phyloP scores from a whole-genome alignment of 2,113 vertebrate genomes.

The Pseudorectes ferrugineus region DNA sequence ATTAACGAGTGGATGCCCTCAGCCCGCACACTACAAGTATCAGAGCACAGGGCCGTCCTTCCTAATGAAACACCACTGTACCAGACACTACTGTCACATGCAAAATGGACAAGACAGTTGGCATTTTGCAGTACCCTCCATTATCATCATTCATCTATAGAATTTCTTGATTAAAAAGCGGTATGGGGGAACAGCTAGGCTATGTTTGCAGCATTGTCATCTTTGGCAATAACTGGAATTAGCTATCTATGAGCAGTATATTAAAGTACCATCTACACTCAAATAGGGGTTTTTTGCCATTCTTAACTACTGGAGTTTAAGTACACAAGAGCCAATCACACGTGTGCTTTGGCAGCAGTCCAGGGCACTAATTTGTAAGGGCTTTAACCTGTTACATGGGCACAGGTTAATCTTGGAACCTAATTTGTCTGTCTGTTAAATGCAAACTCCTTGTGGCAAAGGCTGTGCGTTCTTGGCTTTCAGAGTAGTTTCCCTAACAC shows the following conservation, averaged over 20 bases:
- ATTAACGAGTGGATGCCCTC: not conserved
- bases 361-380: conserved; percentile 21
- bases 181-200: not conserved
- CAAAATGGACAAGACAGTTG: not conserved
- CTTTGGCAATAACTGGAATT: not conserved
- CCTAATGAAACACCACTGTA: not conserved
- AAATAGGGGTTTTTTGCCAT: not conserved
- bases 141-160: not conserved
- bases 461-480: not conserved
- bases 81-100: not conserved
- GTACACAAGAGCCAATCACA: not conserved
- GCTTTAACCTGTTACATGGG: not conserved
- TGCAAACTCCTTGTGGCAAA: not conserved
- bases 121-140: not conserved
- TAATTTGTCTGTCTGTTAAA: conserved; percentile 3
- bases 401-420: not conserved
- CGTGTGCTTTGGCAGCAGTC: not conserved
- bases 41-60: not conserved
- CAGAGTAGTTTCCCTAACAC: not conserved
- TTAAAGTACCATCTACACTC: not conserved
- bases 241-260: not conserved
- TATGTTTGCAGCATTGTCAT: rapidly evolving
- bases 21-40: not conserved
- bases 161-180: not conserved
- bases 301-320: not conserved